Evolutionary conservation across 2,888 invertebrate genomes (phyloP).

Genomic region (Epinotia brunnichana): DNA sequence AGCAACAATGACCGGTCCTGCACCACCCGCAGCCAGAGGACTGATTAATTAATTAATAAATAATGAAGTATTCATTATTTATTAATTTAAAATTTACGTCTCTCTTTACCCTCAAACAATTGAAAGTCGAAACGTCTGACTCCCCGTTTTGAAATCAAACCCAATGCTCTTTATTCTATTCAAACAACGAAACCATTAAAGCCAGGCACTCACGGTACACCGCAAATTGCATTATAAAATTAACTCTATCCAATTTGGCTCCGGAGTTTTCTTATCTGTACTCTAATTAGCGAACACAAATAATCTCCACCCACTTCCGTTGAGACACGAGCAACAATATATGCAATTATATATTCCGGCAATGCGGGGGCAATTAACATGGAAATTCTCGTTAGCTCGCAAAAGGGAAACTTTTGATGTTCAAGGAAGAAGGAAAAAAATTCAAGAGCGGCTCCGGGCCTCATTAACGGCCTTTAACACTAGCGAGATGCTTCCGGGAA

Average conservation of each 20-base stretch:
- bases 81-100: background rate
- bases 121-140: background rate
- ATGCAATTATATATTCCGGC: slow-evolving; percentile 78
- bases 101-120: background rate
- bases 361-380: slow-evolving; percentile 77
- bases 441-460: slow-evolving; percentile 70
- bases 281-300: slow-evolving; percentile 67
- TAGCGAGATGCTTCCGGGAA: slow-evolving; percentile 65
- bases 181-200: slow-evolving; percentile 11
- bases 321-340: slow-evolving; percentile 74
- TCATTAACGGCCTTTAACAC: slow-evolving; percentile 78
- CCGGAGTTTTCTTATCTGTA: slow-evolving; percentile 63
- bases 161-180: background rate
- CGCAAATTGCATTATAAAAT: slow-evolving; percentile 53
- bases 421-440: slow-evolving; percentile 75
- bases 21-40: no score
- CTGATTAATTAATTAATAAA: no score
- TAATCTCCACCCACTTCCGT: slow-evolving; percentile 65
- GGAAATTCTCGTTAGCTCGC: slow-evolving; percentile 78
- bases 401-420: slow-evolving; percentile 80
- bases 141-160: background rate
- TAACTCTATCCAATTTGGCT: slow-evolving; percentile 59
- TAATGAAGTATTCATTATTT: no score
- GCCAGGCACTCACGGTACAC: slow-evolving; percentile 25
- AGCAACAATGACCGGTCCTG: no score